Evolutionary conservation across 2,888 invertebrate species (phyloP).

Genomic region (Argyresthia goedartella): DNA sequence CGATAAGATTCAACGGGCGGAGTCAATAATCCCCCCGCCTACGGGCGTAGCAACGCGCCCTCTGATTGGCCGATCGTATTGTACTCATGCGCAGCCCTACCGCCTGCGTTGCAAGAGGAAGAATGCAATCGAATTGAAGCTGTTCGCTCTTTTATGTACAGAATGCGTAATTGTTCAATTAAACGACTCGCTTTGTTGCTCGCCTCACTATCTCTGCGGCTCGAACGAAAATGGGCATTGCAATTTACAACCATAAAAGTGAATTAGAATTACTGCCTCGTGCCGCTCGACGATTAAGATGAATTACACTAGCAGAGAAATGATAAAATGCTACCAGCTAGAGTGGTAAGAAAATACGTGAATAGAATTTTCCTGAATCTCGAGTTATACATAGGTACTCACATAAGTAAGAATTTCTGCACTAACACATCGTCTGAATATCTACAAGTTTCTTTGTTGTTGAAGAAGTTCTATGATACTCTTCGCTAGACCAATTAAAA

Average conservation of each 20-base stretch:
- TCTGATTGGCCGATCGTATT: slow-evolving; percentile 38
- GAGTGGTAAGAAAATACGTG: background rate
- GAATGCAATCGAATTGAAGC: slow-evolving; percentile 53
- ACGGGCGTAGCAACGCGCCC: slow-evolving; percentile 22
- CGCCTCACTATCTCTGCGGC: slow-evolving; percentile 8
- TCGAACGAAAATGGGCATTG: slow-evolving; percentile 7
- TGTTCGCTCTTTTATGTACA: slow-evolving; percentile 42
- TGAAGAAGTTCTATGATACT: too few species aligned
- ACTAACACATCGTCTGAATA: too few species aligned
- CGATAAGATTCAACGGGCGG: slow-evolving; percentile 47
- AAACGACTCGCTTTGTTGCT: slow-evolving; percentile 16
- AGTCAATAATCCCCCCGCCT: slow-evolving; percentile 26
- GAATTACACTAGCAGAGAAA: background rate
- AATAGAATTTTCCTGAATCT: too few species aligned
- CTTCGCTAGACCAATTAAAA: too few species aligned
- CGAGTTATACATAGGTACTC: too few species aligned
- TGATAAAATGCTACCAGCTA: background rate
- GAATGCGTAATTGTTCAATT: slow-evolving; percentile 39
- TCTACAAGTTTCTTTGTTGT: too few species aligned
- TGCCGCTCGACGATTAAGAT: background rate
- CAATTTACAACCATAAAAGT: slow-evolving; percentile 12
- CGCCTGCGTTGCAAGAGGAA: slow-evolving; percentile 20
- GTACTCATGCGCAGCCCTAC: slow-evolving; percentile 38
- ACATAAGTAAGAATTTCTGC: too few species aligned
- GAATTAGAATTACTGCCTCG: slow-evolving; percentile 8